A percentile compares a stretch with the other conserved stretches of the same genome.
Conservation (phyloP, 2,888 invertebrate genomes). For the Pasiphila rectangulata region DNA sequence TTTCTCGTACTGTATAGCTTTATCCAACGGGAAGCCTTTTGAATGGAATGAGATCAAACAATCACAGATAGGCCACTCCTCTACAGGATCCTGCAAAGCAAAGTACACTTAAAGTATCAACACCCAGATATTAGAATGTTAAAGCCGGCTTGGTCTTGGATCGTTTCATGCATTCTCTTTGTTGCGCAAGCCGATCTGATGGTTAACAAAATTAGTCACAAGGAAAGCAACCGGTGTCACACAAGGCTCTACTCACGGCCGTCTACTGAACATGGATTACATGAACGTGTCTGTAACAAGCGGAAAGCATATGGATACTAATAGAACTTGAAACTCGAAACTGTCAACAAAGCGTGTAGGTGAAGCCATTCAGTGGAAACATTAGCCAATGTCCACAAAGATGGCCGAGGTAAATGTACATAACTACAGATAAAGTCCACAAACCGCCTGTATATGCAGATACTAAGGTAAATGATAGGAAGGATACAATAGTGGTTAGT, state of each 20-base stretch:
- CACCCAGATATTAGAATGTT: not conserved
- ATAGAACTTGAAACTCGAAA: slow-evolving; percentile 44
- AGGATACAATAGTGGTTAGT: slow-evolving; percentile 29
- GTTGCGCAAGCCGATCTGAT: too few relatives aligned
- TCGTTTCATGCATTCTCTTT: too few relatives aligned
- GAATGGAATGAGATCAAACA: slow-evolving; percentile 99
- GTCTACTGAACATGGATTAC: slow-evolving; percentile 20
- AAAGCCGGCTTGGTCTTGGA: too few relatives aligned
- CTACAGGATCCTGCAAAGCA: slow-evolving; percentile 89
- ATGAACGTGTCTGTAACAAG: slow-evolving; percentile 18
- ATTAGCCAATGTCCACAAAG: slow-evolving; percentile 26
- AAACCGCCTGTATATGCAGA: slow-evolving; percentile 10
- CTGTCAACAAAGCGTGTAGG: slow-evolving; percentile 47
- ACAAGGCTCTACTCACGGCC: slow-evolving; percentile 25
- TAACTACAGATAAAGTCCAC: slow-evolving; percentile 12
- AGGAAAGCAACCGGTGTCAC: slow-evolving; percentile 13
- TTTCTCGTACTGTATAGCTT: slow-evolving; percentile 97
- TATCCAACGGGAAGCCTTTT: slow-evolving; percentile 98
- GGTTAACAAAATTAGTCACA: slow-evolving; percentile 1
- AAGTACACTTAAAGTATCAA: slow-evolving; percentile 4
- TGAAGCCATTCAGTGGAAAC: slow-evolving; percentile 52
- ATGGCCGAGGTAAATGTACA: not conserved
- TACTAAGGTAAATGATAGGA: slow-evolving; percentile 10
- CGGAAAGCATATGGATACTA: slow-evolving; percentile 25
- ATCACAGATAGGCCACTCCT: slow-evolving; percentile 98